Base-by-base conservation (phyloP, 2,113 vertebrate genomes). In the Microcebus tavaratra region DNA sequence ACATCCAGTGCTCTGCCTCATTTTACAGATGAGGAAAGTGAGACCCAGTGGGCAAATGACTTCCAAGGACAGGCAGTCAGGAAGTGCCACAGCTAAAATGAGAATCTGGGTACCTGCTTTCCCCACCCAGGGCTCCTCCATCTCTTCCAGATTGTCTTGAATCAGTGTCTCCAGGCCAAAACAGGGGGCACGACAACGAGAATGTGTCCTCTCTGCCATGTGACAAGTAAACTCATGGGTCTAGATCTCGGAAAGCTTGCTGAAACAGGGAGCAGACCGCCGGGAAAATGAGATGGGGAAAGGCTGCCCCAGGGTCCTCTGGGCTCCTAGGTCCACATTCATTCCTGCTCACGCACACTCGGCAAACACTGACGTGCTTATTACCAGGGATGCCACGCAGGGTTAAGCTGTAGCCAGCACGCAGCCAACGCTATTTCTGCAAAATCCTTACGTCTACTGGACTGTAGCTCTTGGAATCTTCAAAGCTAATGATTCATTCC, bases 341-440 rank as follows among this genome's bases (percentile, higher is more conserved):
- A 45, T 21, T 53, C 15, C 55, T 48, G 15, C 14, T 42, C 23
- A 63, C 2, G 0, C 15, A n/a, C 0, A 6, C 21, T 79, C 55
- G 36, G 29, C 59, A 36, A 83, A 87, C 27, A 36, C 36, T 4
- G 27, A 79, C 0, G 0, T 4, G 65, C 76, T 59, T 48, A 45
- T 59, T 48, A 39, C 0, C 3, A 25, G 0, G 3, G 80, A 50
- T 14, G 17, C 42, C 45, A 18, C 34, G 2, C 0, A 0, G 53
- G 45, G 13, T 90, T 39, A 67, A 48, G 34, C 57, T 83, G 57
- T 0, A 29, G n/a, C 78, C 50, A 84, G 61, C 73, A 70, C 0
- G 0, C 1, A 76, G 55, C 29, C 63, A 75, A 48, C 6, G n/a
- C 34, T 81, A 15, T 39, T 88, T 92, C 13, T 27, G 29, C 68